Evolutionary conservation across 2,888 invertebrate species (phyloP).

Genomic region (Serripes groenlandicus): DNA sequence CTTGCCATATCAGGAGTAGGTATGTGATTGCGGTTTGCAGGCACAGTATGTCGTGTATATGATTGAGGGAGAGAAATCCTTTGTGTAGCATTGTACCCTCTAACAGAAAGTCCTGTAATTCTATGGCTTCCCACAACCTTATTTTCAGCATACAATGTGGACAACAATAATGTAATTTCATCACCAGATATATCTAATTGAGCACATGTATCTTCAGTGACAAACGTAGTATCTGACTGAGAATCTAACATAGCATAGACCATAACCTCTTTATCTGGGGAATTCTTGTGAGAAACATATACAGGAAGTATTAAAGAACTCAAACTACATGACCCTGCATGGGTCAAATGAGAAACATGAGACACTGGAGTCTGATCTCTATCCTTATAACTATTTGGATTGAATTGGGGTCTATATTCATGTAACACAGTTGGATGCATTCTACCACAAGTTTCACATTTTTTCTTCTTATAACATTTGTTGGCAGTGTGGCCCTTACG

Average conservation of each 20-base stretch:
- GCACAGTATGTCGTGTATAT: slow-evolving; percentile 57
- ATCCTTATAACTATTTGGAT: no score
- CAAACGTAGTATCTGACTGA: slow-evolving; percentile 65
- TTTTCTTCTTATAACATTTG: slow-evolving; percentile 33
- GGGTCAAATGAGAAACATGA: no score
- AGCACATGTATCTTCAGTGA: slow-evolving; percentile 43
- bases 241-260: slow-evolving; percentile 70
- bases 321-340: no score
- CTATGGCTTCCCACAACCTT: slow-evolving; percentile 24
- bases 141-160: slow-evolving; percentile 57
- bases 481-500: slow-evolving; percentile 39
- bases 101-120: slow-evolving; percentile 49
- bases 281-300: slow-evolving; percentile 48
- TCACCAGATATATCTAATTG: slow-evolving; percentile 36
- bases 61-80: slow-evolving; percentile 58
- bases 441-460: slow-evolving; percentile 43
- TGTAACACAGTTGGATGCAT: slow-evolving; percentile 52
- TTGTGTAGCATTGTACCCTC: slow-evolving; percentile 25
- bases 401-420: no score
- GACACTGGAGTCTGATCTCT: no score
- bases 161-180: slow-evolving; percentile 39
- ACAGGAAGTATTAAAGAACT: slow-evolving; percentile 58
- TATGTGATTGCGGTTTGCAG: slow-evolving; percentile 56
- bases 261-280: slow-evolving; percentile 55
- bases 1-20: slow-evolving; percentile 50